These are phyloP conservation scores for Tetraneura akinire DNA, from an alignment of 1,140 invertebrate genomes.

Conservation along the genomic window DNA sequence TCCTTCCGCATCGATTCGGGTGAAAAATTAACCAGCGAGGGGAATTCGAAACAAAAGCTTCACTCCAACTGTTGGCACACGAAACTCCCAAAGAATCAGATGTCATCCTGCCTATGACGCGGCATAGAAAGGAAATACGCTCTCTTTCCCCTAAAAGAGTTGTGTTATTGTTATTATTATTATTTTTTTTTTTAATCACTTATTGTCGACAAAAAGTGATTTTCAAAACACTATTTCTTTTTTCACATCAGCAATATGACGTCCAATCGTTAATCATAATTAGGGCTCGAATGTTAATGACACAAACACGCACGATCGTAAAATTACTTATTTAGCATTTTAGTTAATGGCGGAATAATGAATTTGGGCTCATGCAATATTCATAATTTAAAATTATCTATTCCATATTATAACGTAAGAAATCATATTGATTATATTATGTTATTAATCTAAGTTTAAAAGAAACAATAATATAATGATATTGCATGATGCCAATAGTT, in stretches of 20 bases:
- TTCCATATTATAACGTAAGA: too few relatives aligned
- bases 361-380: too few relatives aligned
- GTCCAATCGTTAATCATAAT: slow-evolving; percentile 41
- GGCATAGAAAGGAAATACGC: neutral
- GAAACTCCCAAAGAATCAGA: neutral
- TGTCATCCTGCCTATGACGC: neutral
- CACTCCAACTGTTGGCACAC: neutral
- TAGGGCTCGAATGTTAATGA: slow-evolving; percentile 38
- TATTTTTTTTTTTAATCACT: slow-evolving; percentile 49
- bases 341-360: too few relatives aligned
- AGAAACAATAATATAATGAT: too few relatives aligned
- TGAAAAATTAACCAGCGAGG: neutral
- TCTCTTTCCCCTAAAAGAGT: neutral
- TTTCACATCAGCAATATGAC: neutral
- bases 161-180: neutral
- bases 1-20: neutral
- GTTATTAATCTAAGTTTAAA: too few relatives aligned
- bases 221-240: slow-evolving; percentile 7
- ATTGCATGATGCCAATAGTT: too few relatives aligned
- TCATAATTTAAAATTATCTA: too few relatives aligned
- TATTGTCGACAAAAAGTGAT: slow-evolving; percentile 34
- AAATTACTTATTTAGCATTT: slow-evolving; percentile 22
- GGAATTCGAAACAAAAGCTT: neutral
- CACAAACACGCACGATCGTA: neutral
- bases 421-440: too few relatives aligned